phyloP scores from a whole-genome alignment of 2,113 vertebrate species.

The Heterotilapia buettikoferi region DNA sequence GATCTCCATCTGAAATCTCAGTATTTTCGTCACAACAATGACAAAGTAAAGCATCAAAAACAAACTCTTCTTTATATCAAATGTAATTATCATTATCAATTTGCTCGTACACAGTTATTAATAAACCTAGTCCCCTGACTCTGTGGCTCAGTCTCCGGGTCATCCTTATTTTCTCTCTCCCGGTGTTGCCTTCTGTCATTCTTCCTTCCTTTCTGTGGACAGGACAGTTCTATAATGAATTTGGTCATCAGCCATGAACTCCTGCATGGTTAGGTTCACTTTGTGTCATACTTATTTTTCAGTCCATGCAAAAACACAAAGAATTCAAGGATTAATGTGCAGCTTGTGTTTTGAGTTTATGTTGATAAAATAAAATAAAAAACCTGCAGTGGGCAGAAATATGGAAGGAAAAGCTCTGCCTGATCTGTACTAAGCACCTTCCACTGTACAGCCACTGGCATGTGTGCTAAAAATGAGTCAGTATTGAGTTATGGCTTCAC shows the following conservation, averaged over 20 bases:
- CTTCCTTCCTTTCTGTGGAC: not conserved
- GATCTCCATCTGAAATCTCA: not conserved
- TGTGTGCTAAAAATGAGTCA: not conserved
- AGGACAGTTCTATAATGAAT: slow-evolving; percentile 26
- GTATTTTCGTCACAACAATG: not conserved
- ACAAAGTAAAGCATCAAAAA: not conserved
- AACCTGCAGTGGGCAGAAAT: not conserved
- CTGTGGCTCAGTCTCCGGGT: slow-evolving; percentile 11
- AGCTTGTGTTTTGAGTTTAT: not conserved
- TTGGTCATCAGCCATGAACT: not conserved
- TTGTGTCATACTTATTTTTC: not conserved
- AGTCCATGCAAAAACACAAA: not conserved
- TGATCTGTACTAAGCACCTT: not conserved
- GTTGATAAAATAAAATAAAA: not conserved
- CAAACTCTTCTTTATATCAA: not conserved
- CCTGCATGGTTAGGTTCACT: not conserved
- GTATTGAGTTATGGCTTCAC: not conserved
- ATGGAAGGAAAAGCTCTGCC: not conserved
- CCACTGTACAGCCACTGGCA: not conserved
- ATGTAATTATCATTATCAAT: not conserved
- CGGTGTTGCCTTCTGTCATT: slow-evolving; percentile 4
- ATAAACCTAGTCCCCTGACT: slow-evolving; percentile 9
- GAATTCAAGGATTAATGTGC: not conserved
- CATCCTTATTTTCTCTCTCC: not conserved
- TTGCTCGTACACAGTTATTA: not conserved